Evolutionary conservation across 2,888 invertebrate genomes (phyloP), one percentile per base, ranked within the genome.

Genomic region (Amphipoea oculea): DNA sequence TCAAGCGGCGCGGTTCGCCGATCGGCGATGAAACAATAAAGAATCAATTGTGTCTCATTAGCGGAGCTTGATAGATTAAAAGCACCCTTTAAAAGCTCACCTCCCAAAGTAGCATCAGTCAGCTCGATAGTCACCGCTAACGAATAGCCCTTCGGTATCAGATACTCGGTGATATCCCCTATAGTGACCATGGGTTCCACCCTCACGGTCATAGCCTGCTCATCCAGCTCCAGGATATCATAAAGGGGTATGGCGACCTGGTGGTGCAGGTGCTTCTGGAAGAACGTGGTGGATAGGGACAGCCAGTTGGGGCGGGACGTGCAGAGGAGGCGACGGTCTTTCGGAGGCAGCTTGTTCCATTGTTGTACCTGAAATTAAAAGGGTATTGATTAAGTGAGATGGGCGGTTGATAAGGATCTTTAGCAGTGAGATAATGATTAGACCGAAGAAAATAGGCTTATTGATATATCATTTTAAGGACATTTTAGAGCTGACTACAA

Each of bases 131-230:
- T 98, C 4, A 98, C 98, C 2, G 98, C 98, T 71, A 98, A 91
- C 0, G 98, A 98, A 91, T 98, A 98, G 0, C 98, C 98, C 90
- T 94, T 97, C 0, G 98, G 98, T 90, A 98, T 97, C 40, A 98
- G 93, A 89, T 95, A 98, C 85, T 97, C 96, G 0, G 98, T 98
- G 69, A 98, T 97, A 73, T 98, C 98, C 0, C 97, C 97, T 14
- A 98, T 98, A 0, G 98, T 98, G 20, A 97, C 97, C 97, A 98
- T 98, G 5, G 98, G 98, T 88, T 98, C 98, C 48, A 98, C 98
- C 57, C 97, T 93, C 12, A 98, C 97, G 0, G 97, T 97, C 93
- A 97, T 94, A 29, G 96, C 95, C 12, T 92, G 88, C 89, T 97
- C 97, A 80, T 98, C 96, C 79, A 98, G 92, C 81, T 96, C 94